These are phyloP conservation scores for Morpho deidamia DNA, from an alignment of 2,888 invertebrate genomes.

Conservation along the genomic window DNA sequence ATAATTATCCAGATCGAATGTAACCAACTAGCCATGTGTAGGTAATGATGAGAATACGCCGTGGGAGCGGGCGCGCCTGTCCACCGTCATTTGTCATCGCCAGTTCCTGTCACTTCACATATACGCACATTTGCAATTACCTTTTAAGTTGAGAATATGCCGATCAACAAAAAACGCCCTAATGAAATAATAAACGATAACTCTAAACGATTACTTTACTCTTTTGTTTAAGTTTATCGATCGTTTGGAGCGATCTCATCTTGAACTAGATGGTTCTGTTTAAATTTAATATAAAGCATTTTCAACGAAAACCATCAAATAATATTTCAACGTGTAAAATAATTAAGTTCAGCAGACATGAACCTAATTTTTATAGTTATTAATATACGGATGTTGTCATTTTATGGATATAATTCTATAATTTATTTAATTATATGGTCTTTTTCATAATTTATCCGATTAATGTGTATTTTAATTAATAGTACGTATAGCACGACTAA, in stretches of 20 bases:
- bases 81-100: conserved; percentile 69
- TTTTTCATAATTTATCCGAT: conserved; percentile 32
- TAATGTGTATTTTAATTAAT: conserved; percentile 22
- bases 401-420: conserved; percentile 18
- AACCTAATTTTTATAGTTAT: conserved; percentile 23
- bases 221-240: no score
- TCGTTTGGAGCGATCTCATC: no score
- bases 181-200: conserved; percentile 46
- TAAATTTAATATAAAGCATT: no score
- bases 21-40: conserved; percentile 28
- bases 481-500: conserved; percentile 5
- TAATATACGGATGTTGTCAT: conserved; percentile 18
- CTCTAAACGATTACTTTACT: no score
- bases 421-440: conserved; percentile 27
- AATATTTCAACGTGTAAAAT: conserved; percentile 16
- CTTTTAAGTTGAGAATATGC: conserved; percentile 60
- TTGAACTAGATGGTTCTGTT: no score
- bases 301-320: conserved; percentile 34
- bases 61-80: conserved; percentile 50
- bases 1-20: conserved; percentile 36
- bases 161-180: conserved; percentile 48
- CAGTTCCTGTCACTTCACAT: conserved; percentile 59
- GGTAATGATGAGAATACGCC: conserved; percentile 57
- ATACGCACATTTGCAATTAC: conserved; percentile 63
- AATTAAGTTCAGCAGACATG: background rate